Percentiles rank a stretch among this genome's conserved stretches.
Conservation (phyloP, 2,113 vertebrate genomes). For the Falcunculus frontatus region DNA sequence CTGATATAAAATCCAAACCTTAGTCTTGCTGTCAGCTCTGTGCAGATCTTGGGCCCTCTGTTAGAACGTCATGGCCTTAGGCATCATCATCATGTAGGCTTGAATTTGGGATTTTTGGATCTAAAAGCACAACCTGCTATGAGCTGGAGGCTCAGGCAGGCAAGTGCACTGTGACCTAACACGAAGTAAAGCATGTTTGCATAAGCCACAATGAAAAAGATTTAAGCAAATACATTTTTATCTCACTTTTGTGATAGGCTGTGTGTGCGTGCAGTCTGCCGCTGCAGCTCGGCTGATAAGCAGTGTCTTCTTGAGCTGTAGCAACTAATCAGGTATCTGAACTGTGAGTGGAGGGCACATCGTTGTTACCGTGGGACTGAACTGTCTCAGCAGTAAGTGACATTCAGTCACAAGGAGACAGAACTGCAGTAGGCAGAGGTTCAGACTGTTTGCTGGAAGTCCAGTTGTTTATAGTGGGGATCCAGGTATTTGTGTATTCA, state of each 20-base stretch:
- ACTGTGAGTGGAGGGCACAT: background rate
- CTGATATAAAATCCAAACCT: background rate
- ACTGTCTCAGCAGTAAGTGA: background rate
- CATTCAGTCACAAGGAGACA: background rate
- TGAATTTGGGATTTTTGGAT: background rate
- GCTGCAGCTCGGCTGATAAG: background rate
- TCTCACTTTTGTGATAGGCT: background rate
- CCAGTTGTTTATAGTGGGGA: background rate
- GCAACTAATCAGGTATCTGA: background rate
- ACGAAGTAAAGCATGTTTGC: background rate
- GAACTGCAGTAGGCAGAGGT: background rate
- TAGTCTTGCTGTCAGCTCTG: background rate
- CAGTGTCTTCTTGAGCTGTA: background rate
- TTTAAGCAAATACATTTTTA: conserved; percentile 5
- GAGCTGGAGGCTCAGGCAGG: background rate
- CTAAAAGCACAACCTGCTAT: background rate
- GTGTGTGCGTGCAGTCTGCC: background rate
- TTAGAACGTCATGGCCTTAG: background rate
- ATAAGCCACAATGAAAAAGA: background rate
- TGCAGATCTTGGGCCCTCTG: background rate
- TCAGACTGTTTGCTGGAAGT: background rate
- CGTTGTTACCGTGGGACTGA: background rate
- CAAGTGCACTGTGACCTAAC: background rate
- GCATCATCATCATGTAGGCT: background rate
- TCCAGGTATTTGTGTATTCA: background rate